phyloP scores from a whole-genome alignment of 1,140 invertebrate genomes.

The Papilio dardanus region DNA sequence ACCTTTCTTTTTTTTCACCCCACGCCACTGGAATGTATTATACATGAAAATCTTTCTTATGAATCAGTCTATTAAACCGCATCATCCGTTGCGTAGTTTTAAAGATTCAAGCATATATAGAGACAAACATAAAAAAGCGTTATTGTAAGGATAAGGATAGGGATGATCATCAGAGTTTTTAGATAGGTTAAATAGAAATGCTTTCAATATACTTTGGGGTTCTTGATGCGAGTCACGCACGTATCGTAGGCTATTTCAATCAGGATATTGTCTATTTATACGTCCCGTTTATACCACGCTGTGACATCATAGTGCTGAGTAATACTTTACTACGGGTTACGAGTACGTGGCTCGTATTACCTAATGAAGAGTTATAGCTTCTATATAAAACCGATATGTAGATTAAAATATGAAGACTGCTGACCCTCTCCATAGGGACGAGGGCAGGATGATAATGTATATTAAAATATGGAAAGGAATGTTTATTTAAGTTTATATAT shows the following conservation, averaged over 20 bases:
- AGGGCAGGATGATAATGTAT: no score
- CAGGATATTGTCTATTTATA: conserved; percentile 35
- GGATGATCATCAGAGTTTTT: not conserved
- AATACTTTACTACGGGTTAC: not conserved
- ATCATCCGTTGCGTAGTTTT: no score
- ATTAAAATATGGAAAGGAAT: no score
- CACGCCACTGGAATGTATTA: no score
- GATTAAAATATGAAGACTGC: not conserved
- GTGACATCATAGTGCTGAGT: conserved; percentile 30
- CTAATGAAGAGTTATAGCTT: not conserved
- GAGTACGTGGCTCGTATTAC: not conserved
- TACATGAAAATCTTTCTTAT: no score
- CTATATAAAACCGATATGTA: not conserved
- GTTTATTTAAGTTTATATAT: no score
- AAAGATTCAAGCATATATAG: no score
- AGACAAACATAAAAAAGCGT: no score
- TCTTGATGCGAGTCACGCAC: conserved; percentile 5
- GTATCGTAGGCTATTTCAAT: conserved; percentile 25
- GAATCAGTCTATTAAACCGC: no score
- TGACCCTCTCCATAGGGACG: no score
- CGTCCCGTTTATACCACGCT: conserved; percentile 29
- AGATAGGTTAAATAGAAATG: not conserved
- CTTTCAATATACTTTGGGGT: not conserved
- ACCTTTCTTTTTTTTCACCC: no score
- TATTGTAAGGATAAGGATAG: no score